Evolutionary conservation across 1,140 invertebrate genomes (phyloP), one percentile per base, ranked within the genome.

Genomic region (Heterodera schachtii): DNA sequence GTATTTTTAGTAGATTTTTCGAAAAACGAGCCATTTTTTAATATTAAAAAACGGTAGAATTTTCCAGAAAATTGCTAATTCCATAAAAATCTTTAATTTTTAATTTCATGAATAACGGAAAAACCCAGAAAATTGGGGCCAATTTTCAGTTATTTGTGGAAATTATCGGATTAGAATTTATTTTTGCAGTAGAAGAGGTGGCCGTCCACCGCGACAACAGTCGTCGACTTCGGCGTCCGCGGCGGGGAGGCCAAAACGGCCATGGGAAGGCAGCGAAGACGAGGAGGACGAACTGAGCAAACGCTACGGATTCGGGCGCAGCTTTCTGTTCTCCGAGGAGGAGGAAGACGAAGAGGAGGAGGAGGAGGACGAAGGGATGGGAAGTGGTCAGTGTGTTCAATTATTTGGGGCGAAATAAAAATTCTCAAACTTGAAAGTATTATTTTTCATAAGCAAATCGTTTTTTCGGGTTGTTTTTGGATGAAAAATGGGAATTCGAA

Each of bases 231-330:
- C 21, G 19, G 77, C 57, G 44, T 19, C 66, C n/a, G 44, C 21
- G 8, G 77, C 41, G 31, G 31, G 7, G 41, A 82, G 16, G 16
- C 11, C 57, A 11, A 82, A 78, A 66, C 81, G 57, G 19, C 81
- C 81, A 52, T 82, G 81, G 81, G 81, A 82, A 31, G 67, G 75
- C 19, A 82, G 81, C 57, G 81, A 82, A 16, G 81, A 82, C 7
- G 81, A 82, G 8, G 19, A 64, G 8, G 77, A 76, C 57, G 57
- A 64, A 2, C 49, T 31, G n/a, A 70, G 44, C 57, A 57, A n/a
- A 76, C 46, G n/a, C 9, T 31, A 21, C 47, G 57, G 31, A 21
- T 41, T 64, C 21, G 57, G 6, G 13, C 46, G 41, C 44, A 41
- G 21, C 31, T 31, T 21, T 70, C 80, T 57, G 77, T 60, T 44